A percentile compares a stretch with the other conserved stretches of the same genome.
Conservation (phyloP, 2,113 vertebrate genomes). For the Morone chrysops region DNA sequence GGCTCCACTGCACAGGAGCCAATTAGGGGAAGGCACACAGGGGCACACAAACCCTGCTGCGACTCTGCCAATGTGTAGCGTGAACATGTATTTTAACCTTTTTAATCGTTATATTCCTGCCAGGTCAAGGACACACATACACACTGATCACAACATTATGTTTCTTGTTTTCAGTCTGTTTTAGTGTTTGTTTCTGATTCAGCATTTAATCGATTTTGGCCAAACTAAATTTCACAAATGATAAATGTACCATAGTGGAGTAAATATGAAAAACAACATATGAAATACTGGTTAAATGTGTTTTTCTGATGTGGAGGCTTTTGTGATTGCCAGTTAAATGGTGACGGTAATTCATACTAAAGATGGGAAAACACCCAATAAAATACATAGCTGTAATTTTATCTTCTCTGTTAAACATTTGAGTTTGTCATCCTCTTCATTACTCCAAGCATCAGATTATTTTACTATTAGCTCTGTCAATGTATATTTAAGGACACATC, state of each 20-base stretch:
- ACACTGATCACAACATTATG: background rate
- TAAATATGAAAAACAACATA: background rate
- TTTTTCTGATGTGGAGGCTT: background rate
- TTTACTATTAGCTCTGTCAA: constrained; percentile 47
- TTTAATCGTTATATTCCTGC: constrained; percentile 46
- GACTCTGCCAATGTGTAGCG: constrained; percentile 30
- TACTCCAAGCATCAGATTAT: constrained; percentile 44
- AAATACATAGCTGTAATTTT: constrained; percentile 27
- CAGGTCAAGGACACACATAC: constrained; percentile 18
- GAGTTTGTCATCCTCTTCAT: constrained; percentile 1
- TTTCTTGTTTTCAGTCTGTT: background rate
- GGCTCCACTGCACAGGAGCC: constrained; percentile 58
- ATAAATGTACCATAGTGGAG: background rate
- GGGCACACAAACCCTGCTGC: constrained; percentile 52
- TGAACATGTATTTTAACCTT: constrained; percentile 31
- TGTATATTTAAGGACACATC: constrained; percentile 56
- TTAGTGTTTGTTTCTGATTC: background rate
- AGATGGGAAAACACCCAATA: constrained; percentile 5
- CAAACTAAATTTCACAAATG: background rate
- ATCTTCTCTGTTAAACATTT: constrained; percentile 24
- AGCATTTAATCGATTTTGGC: background rate
- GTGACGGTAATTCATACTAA: constrained; percentile 4
- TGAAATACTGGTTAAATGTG: background rate
- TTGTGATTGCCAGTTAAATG: background rate
- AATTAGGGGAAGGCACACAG: constrained; percentile 57